Evolutionary conservation across 37 sponge, comb jelly and placozoan genomes (phyloP).

Genomic region (Theonella swinhoei): DNA sequence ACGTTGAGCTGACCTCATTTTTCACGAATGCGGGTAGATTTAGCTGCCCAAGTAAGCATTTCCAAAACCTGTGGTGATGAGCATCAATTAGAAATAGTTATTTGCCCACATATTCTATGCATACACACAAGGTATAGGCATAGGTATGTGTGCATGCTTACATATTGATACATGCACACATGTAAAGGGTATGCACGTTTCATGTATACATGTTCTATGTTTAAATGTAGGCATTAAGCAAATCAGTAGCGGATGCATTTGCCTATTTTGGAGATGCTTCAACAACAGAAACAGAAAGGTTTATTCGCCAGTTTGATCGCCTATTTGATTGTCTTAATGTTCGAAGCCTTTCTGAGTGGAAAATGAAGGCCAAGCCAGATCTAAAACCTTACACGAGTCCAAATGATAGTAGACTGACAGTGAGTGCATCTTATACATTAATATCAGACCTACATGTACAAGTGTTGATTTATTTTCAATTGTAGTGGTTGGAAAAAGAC

Average conservation of each 20-base stretch:
- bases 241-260: slow-evolving; percentile 32
- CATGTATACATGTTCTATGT: neutral
- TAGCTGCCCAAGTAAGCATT: slow-evolving; percentile 45
- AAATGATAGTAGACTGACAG: slow-evolving; percentile 30
- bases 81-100: no score
- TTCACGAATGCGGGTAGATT: slow-evolving; percentile 46
- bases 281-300: slow-evolving; percentile 31
- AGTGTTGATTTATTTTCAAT: neutral
- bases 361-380: slow-evolving; percentile 22
- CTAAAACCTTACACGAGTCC: slow-evolving; percentile 15
- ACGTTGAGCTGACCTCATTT: neutral
- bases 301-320: slow-evolving; percentile 34
- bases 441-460: neutral
- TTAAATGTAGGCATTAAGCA: slow-evolving; percentile 39
- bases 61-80: no score
- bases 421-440: neutral
- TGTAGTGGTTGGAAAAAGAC: slow-evolving; percentile 37
- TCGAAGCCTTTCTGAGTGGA: slow-evolving; percentile 7
- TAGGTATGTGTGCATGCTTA: neutral
- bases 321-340: slow-evolving; percentile 55
- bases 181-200: neutral
- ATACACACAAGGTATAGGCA: no score
- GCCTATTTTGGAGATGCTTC: neutral
- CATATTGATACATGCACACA: neutral
- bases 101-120: no score